Evolutionary conservation across 2,113 vertebrate genomes (phyloP).

Genomic region (Dromas ardeola): DNA sequence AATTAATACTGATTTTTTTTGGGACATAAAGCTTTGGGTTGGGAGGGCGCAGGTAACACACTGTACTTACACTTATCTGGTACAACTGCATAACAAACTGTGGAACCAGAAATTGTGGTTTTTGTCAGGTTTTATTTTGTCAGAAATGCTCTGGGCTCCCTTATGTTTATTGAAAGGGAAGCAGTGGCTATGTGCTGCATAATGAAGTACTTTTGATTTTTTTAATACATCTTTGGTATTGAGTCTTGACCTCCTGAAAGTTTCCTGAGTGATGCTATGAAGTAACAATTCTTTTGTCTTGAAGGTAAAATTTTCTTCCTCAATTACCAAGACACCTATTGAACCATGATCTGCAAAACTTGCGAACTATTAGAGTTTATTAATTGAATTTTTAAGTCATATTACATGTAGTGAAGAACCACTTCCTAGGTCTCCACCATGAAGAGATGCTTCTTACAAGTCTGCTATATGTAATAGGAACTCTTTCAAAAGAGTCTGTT

Average conservation of each 20-base stretch:
- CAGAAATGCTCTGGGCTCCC: background rate
- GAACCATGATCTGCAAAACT: background rate
- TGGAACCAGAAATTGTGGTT: background rate
- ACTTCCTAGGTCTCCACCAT: background rate
- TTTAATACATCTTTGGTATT: background rate
- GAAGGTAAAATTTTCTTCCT: background rate
- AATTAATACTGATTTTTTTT: background rate
- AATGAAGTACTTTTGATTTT: background rate
- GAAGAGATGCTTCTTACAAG: background rate
- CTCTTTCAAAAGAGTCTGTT: background rate
- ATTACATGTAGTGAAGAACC: background rate
- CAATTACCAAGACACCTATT: background rate
- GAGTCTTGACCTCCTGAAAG: background rate
- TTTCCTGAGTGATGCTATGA: background rate
- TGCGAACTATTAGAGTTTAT: background rate
- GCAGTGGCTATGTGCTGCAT: background rate
- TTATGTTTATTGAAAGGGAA: background rate
- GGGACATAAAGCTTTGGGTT: background rate
- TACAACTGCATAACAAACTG: background rate
- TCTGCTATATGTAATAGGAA: background rate
- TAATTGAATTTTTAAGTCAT: accelerated
- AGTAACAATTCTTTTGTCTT: background rate
- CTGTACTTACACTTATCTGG: background rate
- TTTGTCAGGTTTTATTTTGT: background rate
- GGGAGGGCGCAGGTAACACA: background rate